A percentile compares a stretch with the other conserved stretches of the same genome.
These are phyloP conservation scores for Salvator merianae DNA, from an alignment of 2,113 vertebrate species.

Conservation along the genomic window DNA sequence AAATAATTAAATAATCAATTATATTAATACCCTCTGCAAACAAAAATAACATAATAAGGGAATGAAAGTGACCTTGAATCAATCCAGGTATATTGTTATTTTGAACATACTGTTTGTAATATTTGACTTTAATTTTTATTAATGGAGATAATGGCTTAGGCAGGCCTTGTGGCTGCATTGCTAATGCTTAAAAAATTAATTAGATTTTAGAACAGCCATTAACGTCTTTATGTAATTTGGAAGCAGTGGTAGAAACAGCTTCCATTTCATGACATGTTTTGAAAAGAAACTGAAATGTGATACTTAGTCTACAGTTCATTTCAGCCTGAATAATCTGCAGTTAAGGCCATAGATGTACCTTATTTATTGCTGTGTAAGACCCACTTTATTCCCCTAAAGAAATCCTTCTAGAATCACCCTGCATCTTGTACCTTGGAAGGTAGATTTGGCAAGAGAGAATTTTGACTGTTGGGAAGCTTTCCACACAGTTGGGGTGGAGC, in stretches of 20 bases:
- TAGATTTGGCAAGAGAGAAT: too few relatives aligned
- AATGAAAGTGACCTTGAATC: slow-evolving; percentile 73
- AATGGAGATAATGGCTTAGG: slow-evolving; percentile 77
- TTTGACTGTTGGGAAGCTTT: too few relatives aligned
- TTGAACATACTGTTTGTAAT: slow-evolving; percentile 69
- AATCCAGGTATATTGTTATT: slow-evolving; percentile 60
- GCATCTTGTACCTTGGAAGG: too few relatives aligned
- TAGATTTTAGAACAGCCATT: slow-evolving; percentile 77
- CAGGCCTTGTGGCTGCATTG: slow-evolving; percentile 76
- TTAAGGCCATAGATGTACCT: not conserved
- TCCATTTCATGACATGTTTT: slow-evolving; percentile 56
- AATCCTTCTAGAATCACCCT: too few relatives aligned
- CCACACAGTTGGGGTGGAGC: too few relatives aligned
- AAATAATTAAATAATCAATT: slow-evolving; percentile 59
- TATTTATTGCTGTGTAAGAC: not conserved
- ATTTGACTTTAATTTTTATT: slow-evolving; percentile 81
- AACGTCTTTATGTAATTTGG: slow-evolving; percentile 78
- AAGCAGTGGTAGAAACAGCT: slow-evolving; percentile 57
- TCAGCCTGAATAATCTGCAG: slow-evolving; percentile 18
- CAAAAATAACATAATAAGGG: slow-evolving; percentile 43
- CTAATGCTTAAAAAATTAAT: slow-evolving; percentile 79
- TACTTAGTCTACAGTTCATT: slow-evolving; percentile 41
- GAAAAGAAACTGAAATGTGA: slow-evolving; percentile 45
- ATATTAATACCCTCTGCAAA: slow-evolving; percentile 54
- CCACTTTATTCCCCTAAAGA: too few relatives aligned